Evolutionary conservation across 2,888 invertebrate genomes (phyloP), one percentile per base, ranked within the genome.

Genomic region (Adelphocoris suturalis): DNA sequence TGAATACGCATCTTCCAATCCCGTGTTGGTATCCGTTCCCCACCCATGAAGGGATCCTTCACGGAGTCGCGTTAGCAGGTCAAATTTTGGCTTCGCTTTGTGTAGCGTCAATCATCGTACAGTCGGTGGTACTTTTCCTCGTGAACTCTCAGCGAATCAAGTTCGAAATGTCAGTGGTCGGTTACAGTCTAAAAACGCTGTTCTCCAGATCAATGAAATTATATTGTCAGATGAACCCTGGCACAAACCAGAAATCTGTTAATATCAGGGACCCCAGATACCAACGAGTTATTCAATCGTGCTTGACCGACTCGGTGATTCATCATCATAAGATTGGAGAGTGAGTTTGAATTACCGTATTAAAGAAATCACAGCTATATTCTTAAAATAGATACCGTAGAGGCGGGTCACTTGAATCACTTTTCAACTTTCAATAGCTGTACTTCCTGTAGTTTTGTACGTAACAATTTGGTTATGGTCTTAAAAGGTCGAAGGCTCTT

Each of bases 21-120:
- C 23, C 76, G 14, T 7, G n/a, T 19, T 76, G 76, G 76, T 76
- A 76, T 27, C 76, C 76, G 4, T 76, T 76, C 27, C 37, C 76
- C 5, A 76, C 76, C 76, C 37, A 76, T 16, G 46, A 46, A 27
- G 76, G 76, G 5, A 5, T 76, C 27, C 28, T 46, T 23, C 76
- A 76, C 23, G 7, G 13, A 5, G 28, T 76, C 14, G 76, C 76
- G 9, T 0, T 76, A 13, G 9, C 14, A 0, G 76, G 76, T 14
- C 76, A 76, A 46, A 4, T 27, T 13, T 14, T 19, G 1, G 46
- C n/a, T 19, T 1, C 14, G 0, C 14, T 16, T 9, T 27, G n/a
- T 27, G 16, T 27, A 9, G 76, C 23, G 0, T 23, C 23, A 9
- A 76, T 76, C 16, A 46, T 76, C 5, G 4, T 46, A 5, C 14